Percentiles rank a stretch among this genome's conserved stretches.
phyloP scores from a whole-genome alignment of 2,888 invertebrate species.

The Aleiodes alternator region DNA sequence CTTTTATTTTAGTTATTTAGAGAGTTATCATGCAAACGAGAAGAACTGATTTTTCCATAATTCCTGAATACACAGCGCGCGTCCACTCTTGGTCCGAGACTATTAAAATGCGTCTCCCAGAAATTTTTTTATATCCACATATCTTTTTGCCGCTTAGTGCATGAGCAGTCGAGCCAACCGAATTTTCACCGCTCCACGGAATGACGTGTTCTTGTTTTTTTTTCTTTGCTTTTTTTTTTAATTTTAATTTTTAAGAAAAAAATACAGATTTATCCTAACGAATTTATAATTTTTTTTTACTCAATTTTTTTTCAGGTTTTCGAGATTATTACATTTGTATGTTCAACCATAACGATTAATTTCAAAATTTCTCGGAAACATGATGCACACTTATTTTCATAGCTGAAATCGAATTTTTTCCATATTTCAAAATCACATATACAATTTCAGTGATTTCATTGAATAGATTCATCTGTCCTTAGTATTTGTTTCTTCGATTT shows the following conservation, averaged over 20 bases:
- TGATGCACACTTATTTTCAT: conserved; percentile 9
- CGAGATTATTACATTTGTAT: not conserved
- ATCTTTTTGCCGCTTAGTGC: conserved; percentile 14
- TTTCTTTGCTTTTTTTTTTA: not conserved
- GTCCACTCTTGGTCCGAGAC: not conserved
- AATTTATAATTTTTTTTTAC: conserved; percentile 4
- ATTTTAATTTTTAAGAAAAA: not conserved
- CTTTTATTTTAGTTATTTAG: conserved; percentile 19
- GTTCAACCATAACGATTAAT: not conserved
- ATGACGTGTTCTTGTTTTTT: not conserved
- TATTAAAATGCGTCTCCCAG: not conserved
- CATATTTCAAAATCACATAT: too few species aligned
- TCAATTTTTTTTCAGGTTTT: not conserved
- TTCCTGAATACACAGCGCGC: too few species aligned
- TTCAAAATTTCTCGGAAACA: not conserved
- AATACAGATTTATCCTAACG: conserved; percentile 17
- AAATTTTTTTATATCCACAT: not conserved
- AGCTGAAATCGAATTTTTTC: too few species aligned
- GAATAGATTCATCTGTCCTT: conserved; percentile 13
- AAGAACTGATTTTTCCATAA: not conserved
- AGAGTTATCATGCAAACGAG: conserved; percentile 4
- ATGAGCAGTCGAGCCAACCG: conserved; percentile 35
- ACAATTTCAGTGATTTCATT: too few species aligned
- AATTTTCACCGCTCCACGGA: conserved; percentile 14
- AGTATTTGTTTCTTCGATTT: not conserved